Evolutionary conservation across 2,113 vertebrate genomes (phyloP), one percentile per base, ranked within the genome.

Genomic region (Lepidothrix coronata): DNA sequence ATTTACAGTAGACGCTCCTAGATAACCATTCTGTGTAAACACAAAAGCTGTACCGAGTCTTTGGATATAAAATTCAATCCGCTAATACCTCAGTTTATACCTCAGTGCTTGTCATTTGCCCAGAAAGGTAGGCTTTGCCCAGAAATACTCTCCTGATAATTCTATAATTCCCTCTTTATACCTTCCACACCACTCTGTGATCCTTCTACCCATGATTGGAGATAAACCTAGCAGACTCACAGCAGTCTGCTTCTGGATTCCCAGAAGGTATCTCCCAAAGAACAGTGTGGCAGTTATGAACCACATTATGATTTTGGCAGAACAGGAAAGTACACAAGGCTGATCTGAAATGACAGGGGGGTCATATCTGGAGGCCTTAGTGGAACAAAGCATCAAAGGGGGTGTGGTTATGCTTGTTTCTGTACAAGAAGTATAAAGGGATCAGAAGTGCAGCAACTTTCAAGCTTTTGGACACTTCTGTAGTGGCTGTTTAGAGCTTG

Each of bases 301-400:
- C 18, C 27, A 31, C n/a, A 18, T 54, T 41, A 33, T 2, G 3
- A 15, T 66, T 54, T 41, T 59, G 15, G 5, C 46, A 66, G 30
- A 83, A 72, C 27, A 72, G 25, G 14, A 59, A 88, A 77, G 27
- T 43, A 77, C 31, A 52, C 12, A 59, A 28, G 12, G 8, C 9
- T 66, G n/a, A 48, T 43, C 51, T 43, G 48, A 59, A 59, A 59
- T 43, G 6, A 55, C 19, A 78, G 11, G 24, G 15, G 22, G 22
- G 11, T 12, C 18, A 18, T 66, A 43, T 35, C 27, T 59, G 22
- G 52, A 59, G 35, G 19, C 77, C 23, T 43, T n/a, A 24, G 21
- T 55, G 39, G 66, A 78, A 27, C 0, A 1, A 63, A 71, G n/a
- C 28, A 25, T 48, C 30, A 43, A 6, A 51, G 27, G 0, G 1